Conservation (phyloP, 2,113 vertebrate genomes). For the Phylloscopus whistleri region DNA sequence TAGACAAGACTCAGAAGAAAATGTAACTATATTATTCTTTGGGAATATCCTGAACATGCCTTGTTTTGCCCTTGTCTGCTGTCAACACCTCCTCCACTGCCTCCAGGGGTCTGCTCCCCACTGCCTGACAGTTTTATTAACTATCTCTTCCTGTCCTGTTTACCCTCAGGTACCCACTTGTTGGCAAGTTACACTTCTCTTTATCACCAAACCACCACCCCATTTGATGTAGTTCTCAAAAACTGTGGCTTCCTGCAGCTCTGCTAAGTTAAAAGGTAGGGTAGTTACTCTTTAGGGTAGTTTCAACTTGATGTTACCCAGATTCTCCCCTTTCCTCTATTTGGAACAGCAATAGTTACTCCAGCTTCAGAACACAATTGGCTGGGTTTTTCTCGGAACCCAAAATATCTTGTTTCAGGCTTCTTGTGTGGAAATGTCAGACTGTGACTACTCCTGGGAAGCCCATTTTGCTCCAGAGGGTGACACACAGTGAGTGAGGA, state of each 20-base stretch:
- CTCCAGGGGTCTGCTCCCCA: neutral
- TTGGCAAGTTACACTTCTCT: neutral
- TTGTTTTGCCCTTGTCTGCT: conserved; percentile 24
- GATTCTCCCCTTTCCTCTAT: neutral
- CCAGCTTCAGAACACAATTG: neutral
- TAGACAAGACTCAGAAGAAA: conserved; percentile 12
- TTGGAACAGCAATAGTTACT: neutral
- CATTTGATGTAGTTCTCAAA: neutral
- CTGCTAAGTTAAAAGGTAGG: neutral
- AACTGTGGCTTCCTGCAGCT: neutral
- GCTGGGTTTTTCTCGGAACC: neutral
- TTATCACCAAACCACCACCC: neutral
- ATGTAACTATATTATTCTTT: neutral
- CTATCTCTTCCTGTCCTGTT: neutral
- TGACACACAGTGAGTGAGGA: neutral
- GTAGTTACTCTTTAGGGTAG: neutral
- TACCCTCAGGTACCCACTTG: neutral
- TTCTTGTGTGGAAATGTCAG: neutral
- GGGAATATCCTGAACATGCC: neutral
- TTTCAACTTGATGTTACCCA: neutral
- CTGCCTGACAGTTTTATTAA: conserved; percentile 10
- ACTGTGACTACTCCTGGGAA: neutral
- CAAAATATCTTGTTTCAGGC: neutral
- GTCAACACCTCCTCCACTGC: conserved; percentile 20
- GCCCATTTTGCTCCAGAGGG: neutral